Evolutionary conservation across 2,888 invertebrate species (phyloP).

Genomic region (Latrodectus hesperus): DNA sequence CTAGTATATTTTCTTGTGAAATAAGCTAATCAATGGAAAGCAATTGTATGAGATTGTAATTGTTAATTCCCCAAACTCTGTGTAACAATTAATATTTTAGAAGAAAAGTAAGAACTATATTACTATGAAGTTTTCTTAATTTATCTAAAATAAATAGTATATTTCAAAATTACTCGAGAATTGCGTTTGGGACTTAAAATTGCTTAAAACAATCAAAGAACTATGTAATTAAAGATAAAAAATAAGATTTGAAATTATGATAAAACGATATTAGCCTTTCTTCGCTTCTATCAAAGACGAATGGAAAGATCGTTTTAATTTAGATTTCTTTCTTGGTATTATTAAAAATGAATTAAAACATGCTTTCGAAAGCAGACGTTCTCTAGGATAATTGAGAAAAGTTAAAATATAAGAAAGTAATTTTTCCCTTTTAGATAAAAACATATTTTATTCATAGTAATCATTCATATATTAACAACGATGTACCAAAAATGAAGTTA

Average conservation of each 20-base stretch:
- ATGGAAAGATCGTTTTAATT: slow-evolving; percentile 36
- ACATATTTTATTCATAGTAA: slow-evolving; percentile 59
- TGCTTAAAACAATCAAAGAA: too few species aligned
- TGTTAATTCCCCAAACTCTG: too few species aligned
- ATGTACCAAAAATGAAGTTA: slow-evolving; percentile 56
- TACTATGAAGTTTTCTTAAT: too few species aligned
- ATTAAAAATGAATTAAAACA: slow-evolving; percentile 51
- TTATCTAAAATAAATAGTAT: neutral
- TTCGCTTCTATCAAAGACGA: slow-evolving; percentile 21
- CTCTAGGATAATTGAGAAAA: slow-evolving; percentile 31
- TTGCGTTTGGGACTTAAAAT: too few species aligned
- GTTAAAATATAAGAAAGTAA: slow-evolving; percentile 21
- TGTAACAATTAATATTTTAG: too few species aligned
- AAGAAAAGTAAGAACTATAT: too few species aligned
- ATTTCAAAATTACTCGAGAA: too few species aligned
- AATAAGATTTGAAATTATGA: too few species aligned
- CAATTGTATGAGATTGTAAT: too few species aligned
- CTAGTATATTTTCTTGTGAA: too few species aligned
- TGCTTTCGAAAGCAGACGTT: slow-evolving; percentile 4
- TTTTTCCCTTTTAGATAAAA: slow-evolving; percentile 36
- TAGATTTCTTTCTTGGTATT: neutral
- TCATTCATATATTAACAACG: slow-evolving; percentile 62
- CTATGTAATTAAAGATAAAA: too few species aligned
- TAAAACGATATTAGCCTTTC: slow-evolving; percentile 4
- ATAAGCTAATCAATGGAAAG: too few species aligned